These are phyloP conservation scores for Ptychodera flava DNA, from an alignment of 35 echinoderm and acorn worm genomes.

Conservation along the genomic window DNA sequence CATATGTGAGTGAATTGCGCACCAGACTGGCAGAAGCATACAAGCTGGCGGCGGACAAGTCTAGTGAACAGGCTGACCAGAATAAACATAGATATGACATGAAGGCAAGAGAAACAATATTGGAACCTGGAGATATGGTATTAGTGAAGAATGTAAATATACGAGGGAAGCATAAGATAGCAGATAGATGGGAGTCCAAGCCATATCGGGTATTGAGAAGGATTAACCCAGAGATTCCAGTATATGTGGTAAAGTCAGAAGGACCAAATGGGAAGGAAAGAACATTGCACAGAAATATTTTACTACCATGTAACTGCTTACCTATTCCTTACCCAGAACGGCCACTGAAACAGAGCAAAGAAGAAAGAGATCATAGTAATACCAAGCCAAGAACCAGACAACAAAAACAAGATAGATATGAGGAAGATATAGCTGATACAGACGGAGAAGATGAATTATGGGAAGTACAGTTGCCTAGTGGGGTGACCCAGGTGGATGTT, in stretches of 20 bases:
- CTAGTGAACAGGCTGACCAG: background rate
- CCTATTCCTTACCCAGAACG: background rate
- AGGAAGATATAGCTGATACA: too few species aligned
- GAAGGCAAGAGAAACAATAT: background rate
- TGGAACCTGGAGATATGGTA: slow-evolving; percentile 4
- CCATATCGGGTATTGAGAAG: slow-evolving; percentile 6
- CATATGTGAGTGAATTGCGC: slow-evolving; percentile 22
- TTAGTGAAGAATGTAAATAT: slow-evolving; percentile 9
- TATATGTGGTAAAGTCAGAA: slow-evolving; percentile 20
- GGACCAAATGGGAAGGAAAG: background rate
- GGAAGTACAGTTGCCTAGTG: too few species aligned
- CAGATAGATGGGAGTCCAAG: slow-evolving; percentile 19
- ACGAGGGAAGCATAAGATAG: too few species aligned
- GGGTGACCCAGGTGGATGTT: too few species aligned
- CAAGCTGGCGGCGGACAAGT: slow-evolving; percentile 13
- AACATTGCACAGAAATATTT: too few species aligned
- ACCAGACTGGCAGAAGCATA: slow-evolving; percentile 15
- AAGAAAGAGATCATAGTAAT: too few species aligned
- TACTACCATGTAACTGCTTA: slow-evolving; percentile 19
- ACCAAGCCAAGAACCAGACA: too few species aligned
- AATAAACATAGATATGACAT: background rate
- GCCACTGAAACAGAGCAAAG: too few species aligned
- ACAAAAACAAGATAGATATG: too few species aligned
- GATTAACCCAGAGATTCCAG: slow-evolving; percentile 9
- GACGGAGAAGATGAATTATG: too few species aligned